Evolutionary conservation across 2,888 invertebrate genomes (phyloP), one percentile per base, ranked within the genome.

Genomic region (Phaedon cochleariae): DNA sequence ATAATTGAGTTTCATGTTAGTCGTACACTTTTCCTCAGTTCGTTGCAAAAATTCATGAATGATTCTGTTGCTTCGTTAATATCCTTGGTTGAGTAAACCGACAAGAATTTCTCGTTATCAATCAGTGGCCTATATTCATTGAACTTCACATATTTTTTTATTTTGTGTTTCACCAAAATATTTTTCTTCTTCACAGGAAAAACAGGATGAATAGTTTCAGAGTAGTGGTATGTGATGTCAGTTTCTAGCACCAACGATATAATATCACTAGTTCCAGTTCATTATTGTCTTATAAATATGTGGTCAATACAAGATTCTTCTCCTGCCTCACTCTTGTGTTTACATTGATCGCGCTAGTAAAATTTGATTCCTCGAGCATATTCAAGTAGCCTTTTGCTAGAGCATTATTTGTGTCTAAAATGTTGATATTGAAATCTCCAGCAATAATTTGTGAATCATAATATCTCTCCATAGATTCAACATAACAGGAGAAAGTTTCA

Each of bases 51-150:
- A 21, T 41, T 46, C 2, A 58, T 58, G 41, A 45, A 58, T 18
- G 34, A 41, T 37, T 58, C 29, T 45, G 58, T 46, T 6, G 46
- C 21, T 15, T 21, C 21, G 46, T 58, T 45, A 2, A 58, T 58
- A 46, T 58, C 45, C 46, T 2, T 12, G 15, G 46, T 46, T 46
- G 2, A 46, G 15, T 46, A 9, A n/a, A n/a, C 15, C 46, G 46
- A 46, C 15, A 46, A 46, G 1, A 46, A 46, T 5, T 46, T 46
- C 9, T 46, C 46, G 15, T 46, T 46, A 12, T 46, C 46, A 34
- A 34, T 34, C 34, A 46, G 17, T 46, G 9, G 46, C 15, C 17
- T 46, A 17, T 46, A 46, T 46, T 46, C 15, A 15, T 46, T 46
- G 46, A 9, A 46, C 9, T 46, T 17, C 9, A 46, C 20, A 17